Conservation (phyloP, 2,113 vertebrate genomes). For the Megaleporinus macrocephalus region DNA sequence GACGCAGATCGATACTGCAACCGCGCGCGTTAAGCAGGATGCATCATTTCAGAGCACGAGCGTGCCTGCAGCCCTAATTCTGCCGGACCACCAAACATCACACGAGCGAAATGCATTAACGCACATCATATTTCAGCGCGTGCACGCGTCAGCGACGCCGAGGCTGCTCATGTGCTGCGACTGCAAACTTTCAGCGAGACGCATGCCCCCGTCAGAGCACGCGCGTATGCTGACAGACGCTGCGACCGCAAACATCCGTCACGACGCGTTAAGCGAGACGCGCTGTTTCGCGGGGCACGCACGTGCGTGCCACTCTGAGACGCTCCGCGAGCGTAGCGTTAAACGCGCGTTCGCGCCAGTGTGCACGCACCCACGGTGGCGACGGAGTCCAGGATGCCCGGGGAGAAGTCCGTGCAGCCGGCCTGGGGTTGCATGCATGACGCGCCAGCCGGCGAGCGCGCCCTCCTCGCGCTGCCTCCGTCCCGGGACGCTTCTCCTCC, state of each 20-base stretch:
- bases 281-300: not conserved
- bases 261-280: not conserved
- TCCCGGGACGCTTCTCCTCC: constrained; percentile 53
- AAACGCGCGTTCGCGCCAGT: not conserved
- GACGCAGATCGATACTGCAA: too few species aligned
- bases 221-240: not conserved
- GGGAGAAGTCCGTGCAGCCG: constrained; percentile 52
- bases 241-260: too few species aligned
- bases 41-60: too few species aligned
- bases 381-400: constrained; percentile 76
- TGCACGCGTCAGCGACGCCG: not conserved
- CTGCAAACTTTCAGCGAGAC: not conserved
- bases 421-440: constrained; percentile 38
- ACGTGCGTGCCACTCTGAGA: not conserved
- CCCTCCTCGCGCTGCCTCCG: constrained; percentile 43
- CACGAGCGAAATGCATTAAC: not conserved
- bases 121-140: not conserved
- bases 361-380: constrained; percentile 78
- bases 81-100: too few species aligned
- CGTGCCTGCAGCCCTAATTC: too few species aligned
- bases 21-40: too few species aligned
- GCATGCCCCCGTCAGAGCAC: too few species aligned
- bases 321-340: not conserved
- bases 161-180: not conserved
- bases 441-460: constrained; percentile 20